Percentiles rank a stretch among this genome's conserved stretches.
These are phyloP conservation scores for Trachelus tabidus DNA, from an alignment of 2,888 invertebrate genomes.

Conservation along the genomic window DNA sequence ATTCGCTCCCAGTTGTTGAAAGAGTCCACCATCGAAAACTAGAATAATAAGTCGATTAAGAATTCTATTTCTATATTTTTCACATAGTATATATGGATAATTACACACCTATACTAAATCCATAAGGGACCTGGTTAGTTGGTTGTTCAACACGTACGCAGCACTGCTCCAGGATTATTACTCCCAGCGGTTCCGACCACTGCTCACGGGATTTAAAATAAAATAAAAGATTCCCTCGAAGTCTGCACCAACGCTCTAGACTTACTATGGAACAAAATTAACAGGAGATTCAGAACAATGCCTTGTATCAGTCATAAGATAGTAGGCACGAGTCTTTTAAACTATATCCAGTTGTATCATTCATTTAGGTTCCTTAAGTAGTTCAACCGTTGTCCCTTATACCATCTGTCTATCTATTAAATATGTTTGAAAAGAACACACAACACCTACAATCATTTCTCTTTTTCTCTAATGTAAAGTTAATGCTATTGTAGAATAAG, in stretches of 20 bases:
- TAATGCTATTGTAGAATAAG: neutral
- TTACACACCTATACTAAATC: slow-evolving; percentile 81
- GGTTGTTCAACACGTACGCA: slow-evolving; percentile 77
- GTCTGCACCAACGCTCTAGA: slow-evolving; percentile 87
- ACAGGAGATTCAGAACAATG: slow-evolving; percentile 16
- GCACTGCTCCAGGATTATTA: slow-evolving; percentile 90
- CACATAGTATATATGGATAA: neutral
- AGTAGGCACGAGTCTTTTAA: slow-evolving; percentile 10
- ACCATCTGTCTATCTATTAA: neutral
- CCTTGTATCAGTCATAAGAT: slow-evolving; percentile 3
- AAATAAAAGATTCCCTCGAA: slow-evolving; percentile 92
- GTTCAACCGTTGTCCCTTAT: neutral
- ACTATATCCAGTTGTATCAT: neutral
- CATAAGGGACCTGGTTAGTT: slow-evolving; percentile 80
- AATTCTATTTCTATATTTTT: slow-evolving; percentile 10
- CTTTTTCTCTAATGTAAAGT: neutral
- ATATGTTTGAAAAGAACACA: neutral
- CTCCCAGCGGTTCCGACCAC: slow-evolving; percentile 88
- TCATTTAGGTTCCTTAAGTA: neutral
- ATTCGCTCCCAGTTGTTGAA: slow-evolving; percentile 83
- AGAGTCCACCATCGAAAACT: slow-evolving; percentile 87
- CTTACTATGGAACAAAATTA: slow-evolving; percentile 71
- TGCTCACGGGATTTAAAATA: slow-evolving; percentile 91
- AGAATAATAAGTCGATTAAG: slow-evolving; percentile 34
- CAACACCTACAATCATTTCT: neutral